Conservation (phyloP, 2,797 vertebrate genomes). For the Spinibarbus caldwelli region DNA sequence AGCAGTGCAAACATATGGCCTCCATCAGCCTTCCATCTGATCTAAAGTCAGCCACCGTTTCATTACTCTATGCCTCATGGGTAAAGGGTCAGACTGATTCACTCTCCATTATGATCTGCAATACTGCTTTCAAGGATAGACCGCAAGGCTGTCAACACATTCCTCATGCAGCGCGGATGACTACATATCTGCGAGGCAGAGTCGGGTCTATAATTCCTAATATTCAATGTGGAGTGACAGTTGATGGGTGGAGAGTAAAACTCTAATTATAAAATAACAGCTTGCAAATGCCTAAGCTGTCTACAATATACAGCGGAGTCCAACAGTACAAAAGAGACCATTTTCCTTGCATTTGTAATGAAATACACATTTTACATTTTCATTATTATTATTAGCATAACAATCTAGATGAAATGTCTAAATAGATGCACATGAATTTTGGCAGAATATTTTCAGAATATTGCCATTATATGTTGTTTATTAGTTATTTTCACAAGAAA, state of each 20-base stretch:
- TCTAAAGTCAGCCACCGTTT: conserved; percentile 6
- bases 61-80: conserved; percentile 17
- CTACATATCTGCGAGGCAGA: not conserved
- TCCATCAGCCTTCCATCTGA: conserved; percentile 24
- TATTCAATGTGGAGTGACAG: not conserved
- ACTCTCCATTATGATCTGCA: conserved; percentile 38
- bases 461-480: not conserved
- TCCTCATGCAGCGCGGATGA: not conserved
- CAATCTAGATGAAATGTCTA: not conserved
- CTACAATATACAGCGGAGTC: not conserved
- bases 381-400: not conserved
- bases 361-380: not conserved
- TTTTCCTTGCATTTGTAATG: not conserved
- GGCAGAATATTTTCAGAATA: no score
- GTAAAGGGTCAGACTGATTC: conserved; percentile 42
- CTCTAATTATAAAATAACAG: not conserved
- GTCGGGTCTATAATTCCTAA: not conserved
- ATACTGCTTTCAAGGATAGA: conserved; percentile 21
- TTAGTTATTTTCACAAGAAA: not conserved
- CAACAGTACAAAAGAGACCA: not conserved
- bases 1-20: conserved; percentile 16
- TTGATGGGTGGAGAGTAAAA: not conserved
- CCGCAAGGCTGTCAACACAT: conserved; percentile 26
- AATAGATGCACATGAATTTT: not conserved
- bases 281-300: not conserved